Conservation (phyloP, 2,888 invertebrate genomes). For the Machimus atricapillus region DNA sequence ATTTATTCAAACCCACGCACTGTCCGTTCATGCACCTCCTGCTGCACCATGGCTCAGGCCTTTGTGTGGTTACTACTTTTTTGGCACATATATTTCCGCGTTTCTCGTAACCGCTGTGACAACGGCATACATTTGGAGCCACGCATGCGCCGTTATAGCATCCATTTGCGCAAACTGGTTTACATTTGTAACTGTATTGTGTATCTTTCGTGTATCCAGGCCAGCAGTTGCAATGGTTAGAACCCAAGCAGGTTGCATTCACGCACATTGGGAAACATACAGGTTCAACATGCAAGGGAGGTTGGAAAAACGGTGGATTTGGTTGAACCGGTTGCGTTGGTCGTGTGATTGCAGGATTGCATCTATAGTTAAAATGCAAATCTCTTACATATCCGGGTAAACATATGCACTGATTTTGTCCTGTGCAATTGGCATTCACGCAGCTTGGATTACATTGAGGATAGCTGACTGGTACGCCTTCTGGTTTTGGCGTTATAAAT, state of each 20-base stretch:
- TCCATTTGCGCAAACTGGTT: conserved; percentile 47
- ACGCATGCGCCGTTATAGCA: conserved; percentile 55
- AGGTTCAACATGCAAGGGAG: neutral
- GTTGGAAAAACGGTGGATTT: conserved; percentile 48
- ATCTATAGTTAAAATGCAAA: neutral
- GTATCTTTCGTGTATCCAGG: conserved; percentile 59
- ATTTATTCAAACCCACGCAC: conserved; percentile 64
- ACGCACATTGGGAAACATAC: conserved; percentile 49
- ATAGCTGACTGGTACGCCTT: neutral
- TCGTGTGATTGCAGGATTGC: too few relatives aligned
- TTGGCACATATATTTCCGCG: conserved; percentile 53
- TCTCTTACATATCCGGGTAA: conserved; percentile 47
- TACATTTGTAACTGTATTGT: conserved; percentile 44
- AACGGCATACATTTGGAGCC: conserved; percentile 56
- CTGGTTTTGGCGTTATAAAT: too few relatives aligned
- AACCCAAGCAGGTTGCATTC: conserved; percentile 54
- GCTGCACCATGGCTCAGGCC: conserved; percentile 53
- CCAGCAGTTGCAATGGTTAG: conserved; percentile 64
- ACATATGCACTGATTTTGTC: conserved; percentile 64
- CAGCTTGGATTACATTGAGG: conserved; percentile 63
- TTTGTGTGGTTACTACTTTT: neutral
- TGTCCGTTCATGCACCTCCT: neutral
- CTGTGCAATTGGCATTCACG: conserved; percentile 62
- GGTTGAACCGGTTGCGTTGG: neutral
- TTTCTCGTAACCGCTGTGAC: conserved; percentile 53